Evolutionary conservation across 35 echinoderm and acorn worm species (phyloP).

Genomic region (Diadema setosum): DNA sequence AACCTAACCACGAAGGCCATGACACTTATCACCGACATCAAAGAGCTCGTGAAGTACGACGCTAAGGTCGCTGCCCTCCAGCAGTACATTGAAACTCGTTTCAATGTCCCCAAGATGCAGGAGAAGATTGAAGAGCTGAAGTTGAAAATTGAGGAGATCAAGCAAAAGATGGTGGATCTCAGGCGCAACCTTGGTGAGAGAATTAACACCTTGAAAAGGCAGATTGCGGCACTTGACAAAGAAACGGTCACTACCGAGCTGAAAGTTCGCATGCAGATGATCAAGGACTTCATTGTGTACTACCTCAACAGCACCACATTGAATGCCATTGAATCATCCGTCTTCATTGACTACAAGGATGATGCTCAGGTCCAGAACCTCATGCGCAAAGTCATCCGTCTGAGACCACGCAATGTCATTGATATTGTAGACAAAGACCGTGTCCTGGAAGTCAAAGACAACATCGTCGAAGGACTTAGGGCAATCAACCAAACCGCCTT

Average conservation of each 20-base stretch:
- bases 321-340: background rate
- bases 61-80: background rate
- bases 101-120: conserved; percentile 28
- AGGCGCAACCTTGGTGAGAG: background rate
- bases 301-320: conserved; percentile 26
- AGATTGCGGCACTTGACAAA: background rate
- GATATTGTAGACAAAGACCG: background rate
- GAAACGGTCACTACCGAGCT: conserved; percentile 12
- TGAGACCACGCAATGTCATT: conserved; percentile 6
- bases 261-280: background rate
- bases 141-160: conserved; percentile 8
- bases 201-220: conserved; percentile 10
- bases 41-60: background rate
- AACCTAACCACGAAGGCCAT: background rate
- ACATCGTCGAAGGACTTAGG: conserved; percentile 31
- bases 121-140: conserved; percentile 50
- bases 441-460: background rate
- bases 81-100: background rate
- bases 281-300: conserved; percentile 26
- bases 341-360: conserved; percentile 2
- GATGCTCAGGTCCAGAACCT: conserved; percentile 7
- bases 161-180: background rate
- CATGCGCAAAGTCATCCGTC: background rate
- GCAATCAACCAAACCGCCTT: conserved; percentile 43
- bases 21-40: background rate